Conservation (phyloP, 2,888 invertebrate species). For the Hydropsyche betteni region DNA sequence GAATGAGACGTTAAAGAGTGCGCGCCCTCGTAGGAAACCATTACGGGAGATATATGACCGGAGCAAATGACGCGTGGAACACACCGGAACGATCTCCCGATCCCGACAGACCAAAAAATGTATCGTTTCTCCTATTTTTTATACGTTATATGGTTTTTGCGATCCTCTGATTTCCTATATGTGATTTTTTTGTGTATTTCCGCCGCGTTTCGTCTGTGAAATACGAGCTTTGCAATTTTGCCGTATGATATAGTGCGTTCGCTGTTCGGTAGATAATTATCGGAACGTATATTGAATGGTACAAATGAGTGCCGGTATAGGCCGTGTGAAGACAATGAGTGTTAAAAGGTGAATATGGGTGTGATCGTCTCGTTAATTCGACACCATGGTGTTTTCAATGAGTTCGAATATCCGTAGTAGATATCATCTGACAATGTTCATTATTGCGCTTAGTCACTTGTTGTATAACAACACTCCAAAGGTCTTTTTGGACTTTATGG, state of each 20-base stretch:
- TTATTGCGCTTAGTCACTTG: too few relatives aligned
- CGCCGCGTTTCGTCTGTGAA: neutral
- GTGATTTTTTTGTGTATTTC: slow-evolving; percentile 4
- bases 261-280: neutral
- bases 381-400: slow-evolving; percentile 42
- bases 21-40: slow-evolving; percentile 42
- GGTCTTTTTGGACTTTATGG: neutral
- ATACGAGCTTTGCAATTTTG: too few relatives aligned
- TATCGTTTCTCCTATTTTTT: slow-evolving; percentile 16
- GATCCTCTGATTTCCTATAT: neutral
- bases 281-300: neutral
- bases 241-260: neutral
- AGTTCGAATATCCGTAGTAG: slow-evolving; percentile 38
- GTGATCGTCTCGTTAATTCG: slow-evolving; percentile 27
- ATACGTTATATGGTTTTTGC: too few relatives aligned
- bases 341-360: neutral
- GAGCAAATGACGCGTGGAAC: slow-evolving; percentile 49
- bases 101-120: slow-evolving; percentile 27
- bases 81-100: slow-evolving; percentile 28
- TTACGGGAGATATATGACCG: slow-evolving; percentile 46
- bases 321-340: too few relatives aligned
- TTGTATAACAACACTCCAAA: neutral
- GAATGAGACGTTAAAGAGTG: slow-evolving; percentile 28
- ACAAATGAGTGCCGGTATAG: too few relatives aligned
- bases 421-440: slow-evolving; percentile 34